These are phyloP conservation scores for Serinus canaria DNA, from an alignment of 2,113 vertebrate genomes.

Conservation along the genomic window DNA sequence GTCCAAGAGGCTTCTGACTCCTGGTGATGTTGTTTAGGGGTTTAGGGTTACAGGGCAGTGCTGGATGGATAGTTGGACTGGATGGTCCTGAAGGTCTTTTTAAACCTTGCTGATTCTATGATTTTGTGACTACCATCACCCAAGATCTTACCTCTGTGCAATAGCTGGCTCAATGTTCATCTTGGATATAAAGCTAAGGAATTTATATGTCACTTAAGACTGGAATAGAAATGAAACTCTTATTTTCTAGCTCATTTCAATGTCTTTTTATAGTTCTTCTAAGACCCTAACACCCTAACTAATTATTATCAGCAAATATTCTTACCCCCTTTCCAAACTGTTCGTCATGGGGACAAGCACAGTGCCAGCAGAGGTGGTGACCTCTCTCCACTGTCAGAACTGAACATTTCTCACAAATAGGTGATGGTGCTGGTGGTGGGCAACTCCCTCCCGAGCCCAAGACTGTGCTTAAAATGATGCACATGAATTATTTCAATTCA, in stretches of 20 bases:
- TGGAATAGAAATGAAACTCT: background rate
- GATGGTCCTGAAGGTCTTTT: background rate
- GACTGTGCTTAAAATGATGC: background rate
- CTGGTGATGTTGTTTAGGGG: background rate
- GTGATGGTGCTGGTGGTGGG: background rate
- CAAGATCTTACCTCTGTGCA: background rate
- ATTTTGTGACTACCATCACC: background rate
- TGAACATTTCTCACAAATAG: background rate
- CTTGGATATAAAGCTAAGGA: background rate
- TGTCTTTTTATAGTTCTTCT: background rate
- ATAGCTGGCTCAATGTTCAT: background rate
- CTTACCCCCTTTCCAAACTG: background rate
- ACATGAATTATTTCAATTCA: background rate
- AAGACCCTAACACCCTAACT: background rate
- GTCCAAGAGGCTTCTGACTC: too few relatives aligned
- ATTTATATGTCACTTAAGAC: background rate
- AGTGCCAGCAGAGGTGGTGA: background rate
- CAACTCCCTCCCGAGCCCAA: rapidly evolving
- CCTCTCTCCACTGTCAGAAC: background rate
- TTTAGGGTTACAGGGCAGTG: background rate
- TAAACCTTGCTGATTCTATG: background rate
- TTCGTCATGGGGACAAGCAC: background rate
- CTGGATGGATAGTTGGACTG: background rate
- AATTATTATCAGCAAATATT: background rate
- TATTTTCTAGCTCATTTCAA: background rate